Base-by-base conservation (phyloP, 2,113 vertebrate species). In the Scolopax mira region DNA sequence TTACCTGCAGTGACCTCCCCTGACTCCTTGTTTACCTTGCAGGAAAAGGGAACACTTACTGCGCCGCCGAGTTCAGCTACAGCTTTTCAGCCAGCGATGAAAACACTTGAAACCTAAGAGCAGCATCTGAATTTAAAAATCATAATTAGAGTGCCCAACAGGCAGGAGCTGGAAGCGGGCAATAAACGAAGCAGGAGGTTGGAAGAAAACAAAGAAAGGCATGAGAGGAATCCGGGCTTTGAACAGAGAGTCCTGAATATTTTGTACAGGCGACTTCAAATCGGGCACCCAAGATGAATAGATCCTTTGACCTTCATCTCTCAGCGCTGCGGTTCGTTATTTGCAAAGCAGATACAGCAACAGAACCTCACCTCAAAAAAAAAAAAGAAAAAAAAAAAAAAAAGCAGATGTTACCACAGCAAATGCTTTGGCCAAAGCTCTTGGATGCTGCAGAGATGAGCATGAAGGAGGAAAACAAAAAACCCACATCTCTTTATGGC, bases 21-120 rank as follows among this genome's bases (percentile, higher is more conserved):
- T 41, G 92, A 61, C 90, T 93, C 44, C 21, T 39, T 95, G 95
- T 96, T 95, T 94, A 82, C 81, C 62, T 57, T 54, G 89, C 37
- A 82, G 80, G 62, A 27, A 31, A 81, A 62, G 52, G 73, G 78
- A 87, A 91, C 11, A 8, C 78, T 94, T 71, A 90, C 15, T 89
- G 67, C 5, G 17, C 65, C 22, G 88, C 5, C 19, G 58, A 95
- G 83, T 46, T 93, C 91, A 84, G 89, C 91, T 81, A 18, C 7
- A 71, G 93, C 83, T 84, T 84, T 90, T 81, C 91, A 95, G 71
- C 74, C 90, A 42, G 61, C 0, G 2, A 94, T 49, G 93, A 94
- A 95, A 97, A 95, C 95, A 95, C 91, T 94, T 17, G 33, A 96
- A 90, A 80, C 17, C 80, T 41, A 93, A 95, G 84, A 94, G 91